Conservation (phyloP, 2,113 vertebrate genomes). For the Tyto alba region DNA sequence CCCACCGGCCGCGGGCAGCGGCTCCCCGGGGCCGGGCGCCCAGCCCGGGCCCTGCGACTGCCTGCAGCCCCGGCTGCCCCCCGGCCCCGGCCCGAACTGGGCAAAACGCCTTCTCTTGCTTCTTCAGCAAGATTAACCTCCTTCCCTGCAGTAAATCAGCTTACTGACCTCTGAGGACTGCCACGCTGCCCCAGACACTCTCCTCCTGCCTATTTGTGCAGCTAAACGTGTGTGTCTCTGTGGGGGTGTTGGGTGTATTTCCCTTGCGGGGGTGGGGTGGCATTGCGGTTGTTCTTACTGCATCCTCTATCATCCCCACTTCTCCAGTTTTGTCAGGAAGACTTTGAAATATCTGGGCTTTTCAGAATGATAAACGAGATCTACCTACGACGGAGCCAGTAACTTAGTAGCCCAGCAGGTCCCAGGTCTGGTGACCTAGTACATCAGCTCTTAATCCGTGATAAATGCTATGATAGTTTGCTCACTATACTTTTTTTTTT, state of each 20-base stretch:
- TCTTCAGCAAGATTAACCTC: not conserved
- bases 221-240: too few species aligned
- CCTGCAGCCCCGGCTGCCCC: fast-evolving
- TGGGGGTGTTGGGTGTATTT: fast-evolving
- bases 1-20: not conserved
- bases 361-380: not conserved
- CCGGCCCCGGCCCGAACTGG: not conserved
- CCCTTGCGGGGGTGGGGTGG: fast-evolving
- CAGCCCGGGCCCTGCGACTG: not conserved
- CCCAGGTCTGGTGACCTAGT: not conserved
- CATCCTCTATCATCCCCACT: not conserved
- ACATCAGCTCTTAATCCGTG: not conserved
- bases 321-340: not conserved
- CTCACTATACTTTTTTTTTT: not conserved
- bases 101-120: too few species aligned
- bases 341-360: not conserved
- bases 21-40: not conserved
- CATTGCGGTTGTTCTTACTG: not conserved
- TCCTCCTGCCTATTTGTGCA: not conserved
- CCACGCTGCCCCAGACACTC: too few species aligned
- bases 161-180: not conserved
- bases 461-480: not conserved
- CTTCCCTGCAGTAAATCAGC: not conserved
- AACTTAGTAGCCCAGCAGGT: not conserved
- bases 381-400: not conserved